Conservation (phyloP, 2,888 invertebrate genomes). For the Antitype chi region DNA sequence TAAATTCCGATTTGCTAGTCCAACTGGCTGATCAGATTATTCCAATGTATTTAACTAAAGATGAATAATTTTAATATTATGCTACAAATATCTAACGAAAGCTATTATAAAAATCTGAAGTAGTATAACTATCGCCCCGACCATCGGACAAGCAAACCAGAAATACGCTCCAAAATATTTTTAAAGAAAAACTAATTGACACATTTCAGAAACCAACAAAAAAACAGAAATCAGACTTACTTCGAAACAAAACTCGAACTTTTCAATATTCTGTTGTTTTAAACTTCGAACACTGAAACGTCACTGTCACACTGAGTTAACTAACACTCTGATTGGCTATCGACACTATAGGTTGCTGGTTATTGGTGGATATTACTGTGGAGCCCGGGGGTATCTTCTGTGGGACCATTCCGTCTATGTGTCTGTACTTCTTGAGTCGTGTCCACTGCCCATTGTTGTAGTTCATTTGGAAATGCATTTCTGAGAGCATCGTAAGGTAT, state of each 20-base stretch:
- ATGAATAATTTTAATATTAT: conserved; percentile 18
- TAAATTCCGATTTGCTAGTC: conserved; percentile 6
- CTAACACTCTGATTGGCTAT: conserved; percentile 87
- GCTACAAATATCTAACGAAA: conserved; percentile 2
- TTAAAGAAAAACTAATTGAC: conserved; percentile 39
- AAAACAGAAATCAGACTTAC: conserved; percentile 52
- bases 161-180: conserved; percentile 6
- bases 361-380: conserved; percentile 84
- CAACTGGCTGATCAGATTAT: neutral
- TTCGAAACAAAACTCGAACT: conserved; percentile 46
- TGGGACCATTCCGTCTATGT: conserved; percentile 91
- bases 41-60: neutral
- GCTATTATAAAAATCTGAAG: conserved; percentile 5
- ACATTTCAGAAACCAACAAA: conserved; percentile 39
- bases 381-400: conserved; percentile 87
- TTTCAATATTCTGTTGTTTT: conserved; percentile 38
- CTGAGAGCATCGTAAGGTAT: conserved; percentile 95
- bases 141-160: neutral
- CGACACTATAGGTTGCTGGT: conserved; percentile 85
- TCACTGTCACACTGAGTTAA: conserved; percentile 69
- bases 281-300: conserved; percentile 43
- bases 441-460: conserved; percentile 99
- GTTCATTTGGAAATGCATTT: conserved; percentile 99
- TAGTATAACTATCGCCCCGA: neutral
- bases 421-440: conserved; percentile 95